Conservation (phyloP, 1,140 invertebrate species). For the Drosophila aff. region DNA sequence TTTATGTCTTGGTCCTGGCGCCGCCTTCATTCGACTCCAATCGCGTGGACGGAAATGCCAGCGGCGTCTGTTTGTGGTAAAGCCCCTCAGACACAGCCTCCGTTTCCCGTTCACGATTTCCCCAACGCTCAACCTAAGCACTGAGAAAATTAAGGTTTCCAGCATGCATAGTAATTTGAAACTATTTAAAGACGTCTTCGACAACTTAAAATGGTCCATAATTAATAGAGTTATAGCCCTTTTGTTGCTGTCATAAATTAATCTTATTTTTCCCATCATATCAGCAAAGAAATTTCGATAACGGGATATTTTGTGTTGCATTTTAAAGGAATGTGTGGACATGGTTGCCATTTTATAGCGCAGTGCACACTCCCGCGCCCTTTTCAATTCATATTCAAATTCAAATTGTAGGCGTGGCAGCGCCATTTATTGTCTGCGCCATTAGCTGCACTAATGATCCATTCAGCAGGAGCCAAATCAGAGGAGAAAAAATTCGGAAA, state of each 20-base stretch:
- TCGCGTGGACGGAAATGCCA: slow-evolving; percentile 65
- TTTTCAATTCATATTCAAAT: slow-evolving; percentile 79
- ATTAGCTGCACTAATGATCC: slow-evolving; percentile 83
- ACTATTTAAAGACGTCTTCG: background rate
- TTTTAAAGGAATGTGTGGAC: background rate
- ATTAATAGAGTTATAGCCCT: background rate
- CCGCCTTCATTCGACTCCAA: slow-evolving; percentile 61
- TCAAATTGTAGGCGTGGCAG: slow-evolving; percentile 66
- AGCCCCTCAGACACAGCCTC: slow-evolving; percentile 24
- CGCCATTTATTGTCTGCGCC: slow-evolving; percentile 79
- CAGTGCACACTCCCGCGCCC: slow-evolving; percentile 6
- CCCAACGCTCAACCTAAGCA: slow-evolving; percentile 2
- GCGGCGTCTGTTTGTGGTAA: slow-evolving; percentile 55
- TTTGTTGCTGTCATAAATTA: background rate
- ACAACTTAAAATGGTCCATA: background rate
- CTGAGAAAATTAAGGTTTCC: background rate
- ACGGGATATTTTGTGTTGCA: background rate
- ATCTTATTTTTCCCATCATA: background rate
- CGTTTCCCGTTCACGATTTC: background rate
- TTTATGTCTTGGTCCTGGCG: slow-evolving; percentile 77
- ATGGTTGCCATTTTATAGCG: background rate
- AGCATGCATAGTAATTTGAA: background rate
- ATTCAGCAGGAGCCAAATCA: slow-evolving; percentile 62
- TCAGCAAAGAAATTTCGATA: background rate
- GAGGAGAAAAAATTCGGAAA: slow-evolving; percentile 12